A percentile compares a stretch with the other conserved stretches of the same genome.
phyloP scores from a whole-genome alignment of 2,113 vertebrate species.

The Engystomops pustulosus region DNA sequence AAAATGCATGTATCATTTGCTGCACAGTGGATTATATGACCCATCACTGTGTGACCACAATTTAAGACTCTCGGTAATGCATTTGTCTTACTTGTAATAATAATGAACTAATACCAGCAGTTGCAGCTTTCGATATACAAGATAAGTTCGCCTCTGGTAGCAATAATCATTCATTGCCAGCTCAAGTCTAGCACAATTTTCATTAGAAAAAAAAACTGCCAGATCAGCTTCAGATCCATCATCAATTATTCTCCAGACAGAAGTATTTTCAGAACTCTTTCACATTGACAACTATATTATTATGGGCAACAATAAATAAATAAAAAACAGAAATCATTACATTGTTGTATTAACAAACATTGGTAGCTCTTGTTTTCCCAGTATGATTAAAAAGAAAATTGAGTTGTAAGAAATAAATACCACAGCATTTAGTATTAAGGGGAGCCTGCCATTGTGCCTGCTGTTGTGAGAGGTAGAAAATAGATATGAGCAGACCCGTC shows the following conservation, averaged over 20 bases:
- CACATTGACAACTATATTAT: background rate
- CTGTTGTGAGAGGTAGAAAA: no score
- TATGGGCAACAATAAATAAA: background rate
- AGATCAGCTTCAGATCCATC: constrained; percentile 30
- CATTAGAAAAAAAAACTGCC: constrained; percentile 22
- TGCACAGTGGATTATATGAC: background rate
- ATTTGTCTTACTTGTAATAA: constrained; percentile 7
- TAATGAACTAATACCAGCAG: constrained; percentile 27
- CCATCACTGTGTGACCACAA: background rate
- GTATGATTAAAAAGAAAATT: no score
- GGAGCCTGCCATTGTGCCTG: no score
- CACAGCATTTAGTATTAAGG: no score
- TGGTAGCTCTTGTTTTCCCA: background rate
- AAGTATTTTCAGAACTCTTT: background rate
- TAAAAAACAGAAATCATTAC: background rate
- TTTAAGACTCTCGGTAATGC: background rate
- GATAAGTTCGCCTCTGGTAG: constrained; percentile 29
- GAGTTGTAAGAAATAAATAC: no score
- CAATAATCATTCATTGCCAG: constrained; percentile 36
- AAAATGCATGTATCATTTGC: background rate
- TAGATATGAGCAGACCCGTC: no score
- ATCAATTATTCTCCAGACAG: constrained; percentile 8
- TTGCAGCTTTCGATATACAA: background rate
- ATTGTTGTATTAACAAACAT: background rate
- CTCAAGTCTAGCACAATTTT: background rate